These are phyloP conservation scores for Indicator maculatus DNA, from an alignment of 2,113 vertebrate genomes.

Conservation along the genomic window DNA sequence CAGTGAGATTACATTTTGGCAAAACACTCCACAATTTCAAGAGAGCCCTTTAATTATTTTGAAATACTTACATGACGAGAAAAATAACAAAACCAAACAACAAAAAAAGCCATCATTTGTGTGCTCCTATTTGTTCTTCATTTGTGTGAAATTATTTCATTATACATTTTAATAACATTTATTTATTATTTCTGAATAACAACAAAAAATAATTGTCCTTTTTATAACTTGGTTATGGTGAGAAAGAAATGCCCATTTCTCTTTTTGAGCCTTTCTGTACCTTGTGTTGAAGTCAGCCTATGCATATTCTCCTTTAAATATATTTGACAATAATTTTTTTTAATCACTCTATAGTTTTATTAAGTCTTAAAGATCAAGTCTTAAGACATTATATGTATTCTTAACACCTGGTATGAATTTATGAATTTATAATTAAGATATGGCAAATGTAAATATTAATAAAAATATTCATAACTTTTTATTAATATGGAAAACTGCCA, in stretches of 20 bases:
- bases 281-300: not conserved
- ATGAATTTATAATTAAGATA: too few species aligned
- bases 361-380: not conserved
- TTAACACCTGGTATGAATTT: too few species aligned
- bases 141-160: not conserved
- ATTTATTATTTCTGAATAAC: not conserved
- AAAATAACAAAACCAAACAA: not conserved
- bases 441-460: too few species aligned
- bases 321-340: not conserved
- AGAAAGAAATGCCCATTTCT: not conserved
- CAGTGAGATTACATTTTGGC: not conserved
- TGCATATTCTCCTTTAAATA: not conserved
- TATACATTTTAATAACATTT: not conserved
- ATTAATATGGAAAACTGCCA: too few species aligned
- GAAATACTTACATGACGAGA: not conserved
- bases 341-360: not conserved
- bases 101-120: not conserved
- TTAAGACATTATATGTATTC: not conserved
- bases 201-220: not conserved
- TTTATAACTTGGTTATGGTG: not conserved
- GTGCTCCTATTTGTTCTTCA: not conserved
- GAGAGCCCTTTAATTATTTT: not conserved
- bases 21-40: not conserved
- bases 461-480: too few species aligned
- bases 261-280: not conserved